These are phyloP conservation scores for Ateles fusciceps DNA, from an alignment of 2,797 vertebrate species.

Conservation along the genomic window DNA sequence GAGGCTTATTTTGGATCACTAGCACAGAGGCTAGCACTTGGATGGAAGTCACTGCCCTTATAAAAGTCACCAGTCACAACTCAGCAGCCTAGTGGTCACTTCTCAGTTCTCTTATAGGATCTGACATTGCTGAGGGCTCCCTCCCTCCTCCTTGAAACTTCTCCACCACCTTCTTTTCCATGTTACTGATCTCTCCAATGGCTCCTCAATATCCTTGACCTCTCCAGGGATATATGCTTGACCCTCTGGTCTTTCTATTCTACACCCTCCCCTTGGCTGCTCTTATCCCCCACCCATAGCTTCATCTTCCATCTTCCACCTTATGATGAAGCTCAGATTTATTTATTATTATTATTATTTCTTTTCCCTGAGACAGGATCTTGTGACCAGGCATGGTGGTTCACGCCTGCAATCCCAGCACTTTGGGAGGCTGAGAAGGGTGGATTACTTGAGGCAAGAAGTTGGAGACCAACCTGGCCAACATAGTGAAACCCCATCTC, in stretches of 20 bases:
- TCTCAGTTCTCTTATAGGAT: background rate
- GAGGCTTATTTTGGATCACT: background rate
- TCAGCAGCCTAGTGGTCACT: background rate
- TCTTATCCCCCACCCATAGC: background rate
- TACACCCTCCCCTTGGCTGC: background rate
- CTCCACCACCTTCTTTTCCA: background rate
- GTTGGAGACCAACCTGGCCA: no score
- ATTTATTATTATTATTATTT: background rate
- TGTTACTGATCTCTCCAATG: background rate
- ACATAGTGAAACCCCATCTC: no score
- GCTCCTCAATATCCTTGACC: background rate
- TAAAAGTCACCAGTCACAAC: background rate
- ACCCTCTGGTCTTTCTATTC: background rate
- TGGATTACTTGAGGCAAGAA: no score
- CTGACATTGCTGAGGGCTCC: background rate
- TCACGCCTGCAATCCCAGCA: no score
- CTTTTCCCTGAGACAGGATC: background rate
- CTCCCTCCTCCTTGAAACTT: conserved; percentile 10
- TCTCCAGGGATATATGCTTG: background rate
- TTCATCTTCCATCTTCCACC: background rate
- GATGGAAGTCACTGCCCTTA: background rate
- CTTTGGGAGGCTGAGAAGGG: no score
- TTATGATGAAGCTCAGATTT: background rate
- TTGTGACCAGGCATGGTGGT: background rate
- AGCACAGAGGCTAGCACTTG: background rate